A percentile compares a stretch with the other conserved stretches of the same genome.
Conservation (phyloP, 2,888 invertebrate genomes). For the Drosophila buzzatii region DNA sequence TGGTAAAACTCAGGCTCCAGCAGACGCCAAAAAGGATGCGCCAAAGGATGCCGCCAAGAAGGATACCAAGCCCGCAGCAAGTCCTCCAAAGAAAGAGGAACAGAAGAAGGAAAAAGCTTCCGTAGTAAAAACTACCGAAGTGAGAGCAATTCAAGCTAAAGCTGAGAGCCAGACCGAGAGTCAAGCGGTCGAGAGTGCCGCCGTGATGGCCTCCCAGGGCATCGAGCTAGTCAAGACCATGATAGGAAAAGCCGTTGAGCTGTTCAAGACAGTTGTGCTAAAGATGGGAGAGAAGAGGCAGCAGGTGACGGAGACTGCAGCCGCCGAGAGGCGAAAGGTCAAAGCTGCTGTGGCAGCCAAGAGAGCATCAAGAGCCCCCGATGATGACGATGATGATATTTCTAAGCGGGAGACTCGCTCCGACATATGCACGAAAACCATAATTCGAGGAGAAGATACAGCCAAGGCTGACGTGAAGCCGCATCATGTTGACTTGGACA, state of each 20-base stretch:
- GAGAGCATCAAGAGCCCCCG: not conserved
- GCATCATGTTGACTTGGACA: conserved; percentile 39
- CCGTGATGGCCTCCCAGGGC: conserved; percentile 33
- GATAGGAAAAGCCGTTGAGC: conserved; percentile 1
- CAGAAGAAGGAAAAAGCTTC: not conserved
- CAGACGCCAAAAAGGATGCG: conserved; percentile 1
- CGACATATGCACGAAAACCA: conserved; percentile 64
- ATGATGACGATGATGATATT: conserved; percentile 13
- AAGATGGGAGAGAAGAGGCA: conserved; percentile 11
- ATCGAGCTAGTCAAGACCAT: conserved; percentile 21
- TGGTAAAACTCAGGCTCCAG: not conserved
- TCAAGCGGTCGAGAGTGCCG: conserved; percentile 19
- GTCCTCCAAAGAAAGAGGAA: not conserved
- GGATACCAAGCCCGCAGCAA: not conserved
- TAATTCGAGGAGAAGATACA: conserved; percentile 45
- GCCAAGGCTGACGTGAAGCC: conserved; percentile 51
- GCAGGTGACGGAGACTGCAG: conserved; percentile 10
- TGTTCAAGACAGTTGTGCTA: not conserved
- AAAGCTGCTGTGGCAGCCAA: not conserved
- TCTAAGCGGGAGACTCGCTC: not conserved
- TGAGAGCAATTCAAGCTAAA: not conserved
- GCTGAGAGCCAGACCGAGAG: conserved; percentile 5
- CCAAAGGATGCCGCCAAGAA: not conserved
- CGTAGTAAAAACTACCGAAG: not conserved
- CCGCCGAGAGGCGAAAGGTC: conserved; percentile 7